These are phyloP conservation scores for Heterotilapia buettikoferi DNA, from an alignment of 2,113 vertebrate species.

Conservation along the genomic window DNA sequence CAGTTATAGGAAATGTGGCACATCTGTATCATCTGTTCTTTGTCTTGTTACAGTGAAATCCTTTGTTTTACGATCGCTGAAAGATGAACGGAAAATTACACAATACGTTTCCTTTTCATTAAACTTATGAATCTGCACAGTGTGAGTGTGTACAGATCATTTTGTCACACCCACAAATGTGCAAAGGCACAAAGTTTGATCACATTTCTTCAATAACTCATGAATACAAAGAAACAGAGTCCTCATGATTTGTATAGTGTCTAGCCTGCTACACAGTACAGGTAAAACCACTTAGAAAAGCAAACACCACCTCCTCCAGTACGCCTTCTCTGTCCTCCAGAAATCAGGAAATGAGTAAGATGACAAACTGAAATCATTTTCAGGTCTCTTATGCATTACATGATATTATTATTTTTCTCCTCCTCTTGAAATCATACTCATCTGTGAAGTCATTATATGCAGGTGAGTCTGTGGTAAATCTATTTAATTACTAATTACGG, in stretches of 20 bases:
- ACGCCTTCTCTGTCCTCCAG: not conserved
- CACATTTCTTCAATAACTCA: not conserved
- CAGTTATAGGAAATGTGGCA: not conserved
- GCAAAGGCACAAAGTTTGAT: not conserved
- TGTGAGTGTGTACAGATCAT: not conserved
- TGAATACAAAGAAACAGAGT: not conserved
- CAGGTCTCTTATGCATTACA: not conserved
- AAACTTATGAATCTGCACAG: rapidly evolving
- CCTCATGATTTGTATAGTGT: not conserved
- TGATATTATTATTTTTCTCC: not conserved
- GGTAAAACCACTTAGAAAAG: not conserved
- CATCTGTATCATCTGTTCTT: not conserved
- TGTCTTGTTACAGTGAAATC: not conserved
- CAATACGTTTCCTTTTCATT: not conserved
- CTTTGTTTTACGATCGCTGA: not conserved
- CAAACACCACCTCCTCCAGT: not conserved
- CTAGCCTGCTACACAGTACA: not conserved
- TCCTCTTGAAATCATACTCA: not conserved
- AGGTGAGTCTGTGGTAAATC: not conserved
- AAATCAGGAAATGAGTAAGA: not conserved
- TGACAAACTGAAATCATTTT: not conserved
- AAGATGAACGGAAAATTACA: not conserved
- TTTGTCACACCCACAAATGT: not conserved
- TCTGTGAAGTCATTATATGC: rapidly evolving
- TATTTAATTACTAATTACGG: not conserved